These are phyloP conservation scores for Distichodus sexfasciatus DNA, from an alignment of 2,797 vertebrate species.

Conservation along the genomic window DNA sequence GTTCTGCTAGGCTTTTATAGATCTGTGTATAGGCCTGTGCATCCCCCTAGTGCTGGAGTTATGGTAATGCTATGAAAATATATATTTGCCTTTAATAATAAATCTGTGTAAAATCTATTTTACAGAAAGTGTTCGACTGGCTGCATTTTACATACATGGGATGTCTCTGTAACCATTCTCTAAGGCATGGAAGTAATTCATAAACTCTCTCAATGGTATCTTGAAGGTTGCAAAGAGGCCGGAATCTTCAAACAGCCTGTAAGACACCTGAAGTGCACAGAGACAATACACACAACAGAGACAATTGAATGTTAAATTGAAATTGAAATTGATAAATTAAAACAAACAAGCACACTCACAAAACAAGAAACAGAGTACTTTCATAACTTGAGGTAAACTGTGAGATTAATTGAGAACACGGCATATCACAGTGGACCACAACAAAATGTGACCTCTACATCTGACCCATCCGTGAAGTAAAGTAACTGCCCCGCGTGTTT, in stretches of 20 bases:
- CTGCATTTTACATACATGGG: conserved; percentile 86
- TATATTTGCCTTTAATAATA: no score
- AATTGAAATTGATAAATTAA: no score
- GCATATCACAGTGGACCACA: no score
- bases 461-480: no score
- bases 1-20: not conserved
- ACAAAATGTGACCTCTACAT: no score
- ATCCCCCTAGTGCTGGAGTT: not conserved
- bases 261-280: conserved; percentile 80
- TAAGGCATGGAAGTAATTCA: conserved; percentile 98
- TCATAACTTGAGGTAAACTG: no score
- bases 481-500: no score
- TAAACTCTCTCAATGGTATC: conserved; percentile 94
- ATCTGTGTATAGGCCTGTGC: not conserved
- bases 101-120: not conserved
- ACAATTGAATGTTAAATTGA: not conserved
- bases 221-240: conserved; percentile 95
- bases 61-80: not conserved
- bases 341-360: no score
- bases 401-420: no score
- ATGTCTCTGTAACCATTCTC: conserved; percentile 98
- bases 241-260: conserved; percentile 95
- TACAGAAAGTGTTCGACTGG: not conserved
- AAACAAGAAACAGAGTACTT: no score
- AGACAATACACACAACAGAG: not conserved